Conservation (phyloP, 2,797 vertebrate species). For the Phrynocephalus forsythii region DNA sequence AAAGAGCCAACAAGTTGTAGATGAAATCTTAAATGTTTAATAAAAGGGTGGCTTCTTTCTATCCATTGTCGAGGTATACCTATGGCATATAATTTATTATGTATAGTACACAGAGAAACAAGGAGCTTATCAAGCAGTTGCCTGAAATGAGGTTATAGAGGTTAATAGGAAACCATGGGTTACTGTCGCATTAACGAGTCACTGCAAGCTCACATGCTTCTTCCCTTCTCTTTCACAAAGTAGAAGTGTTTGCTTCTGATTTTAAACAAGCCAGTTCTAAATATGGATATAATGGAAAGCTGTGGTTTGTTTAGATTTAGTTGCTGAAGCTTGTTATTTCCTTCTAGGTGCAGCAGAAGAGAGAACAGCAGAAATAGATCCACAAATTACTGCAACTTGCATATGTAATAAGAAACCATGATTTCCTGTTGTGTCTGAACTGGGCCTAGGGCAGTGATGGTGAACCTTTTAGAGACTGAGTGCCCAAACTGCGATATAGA, state of each 20-base stretch:
- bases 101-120: no score
- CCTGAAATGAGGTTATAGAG: no score
- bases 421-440: background rate
- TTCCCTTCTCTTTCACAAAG: background rate
- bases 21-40: no score
- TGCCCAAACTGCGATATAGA: no score
- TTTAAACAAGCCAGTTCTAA: background rate
- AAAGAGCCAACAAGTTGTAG: no score
- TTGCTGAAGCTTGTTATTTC: background rate
- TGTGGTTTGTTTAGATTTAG: constrained; percentile 2
- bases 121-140: no score
- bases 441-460: background rate
- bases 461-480: no score
- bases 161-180: background rate
- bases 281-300: background rate
- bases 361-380: background rate
- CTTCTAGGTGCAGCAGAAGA: background rate
- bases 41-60: no score
- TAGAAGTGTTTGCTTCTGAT: background rate
- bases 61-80: no score
- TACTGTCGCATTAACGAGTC: background rate
- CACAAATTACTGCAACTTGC: background rate
- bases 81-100: no score
- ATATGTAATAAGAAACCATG: background rate
- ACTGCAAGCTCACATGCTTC: background rate